Evolutionary conservation across 2,888 invertebrate species (phyloP), one percentile per base, ranked within the genome.

Genomic region (Acrocyrtus sp.): DNA sequence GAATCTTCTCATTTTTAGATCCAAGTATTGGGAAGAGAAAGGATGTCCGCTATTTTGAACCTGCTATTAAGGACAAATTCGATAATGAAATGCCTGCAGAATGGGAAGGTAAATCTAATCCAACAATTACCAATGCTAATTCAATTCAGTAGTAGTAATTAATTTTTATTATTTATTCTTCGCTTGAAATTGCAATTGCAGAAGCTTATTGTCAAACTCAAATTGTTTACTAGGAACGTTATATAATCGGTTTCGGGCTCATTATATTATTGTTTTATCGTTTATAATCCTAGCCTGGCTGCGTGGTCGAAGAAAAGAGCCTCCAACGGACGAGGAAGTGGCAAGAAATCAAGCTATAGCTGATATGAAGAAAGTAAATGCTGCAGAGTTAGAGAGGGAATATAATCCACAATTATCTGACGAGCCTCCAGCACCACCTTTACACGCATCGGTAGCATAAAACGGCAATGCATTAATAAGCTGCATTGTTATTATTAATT

Each of bases 61-160:
- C 93, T 0, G 85, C 86, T 50, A 87, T 88, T 19, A 86, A 87
- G 47, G 88, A 90, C 72, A 84, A 87, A 24, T 70, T 57, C 81
- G 88, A 90, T 76, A 89, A 91, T 82, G 92, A 92, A 82, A 83
- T 93, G 81, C 92, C 95, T 0, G 88, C 92, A 0, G 95, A 95
- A 85, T 95, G 95, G 95, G 93, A 94, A 83, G 79, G 83, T 83
- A 69, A 54, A 27, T 2, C 50, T 63, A 48, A 22, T n/a, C 19
- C n/a, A n/a, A n/a, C n/a, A n/a, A n/a, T n/a, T n/a, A n/a, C n/a
- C n/a, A n/a, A n/a, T n/a, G n/a, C n/a, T n/a, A n/a, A n/a, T n/a
- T n/a, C n/a, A n/a, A n/a, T n/a, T n/a, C n/a, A n/a, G n/a, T n/a
- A n/a, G n/a, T n/a, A n/a, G n/a, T n/a, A n/a, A n/a, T n/a, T n/a